Percentiles rank a stretch among this genome's conserved stretches.
Evolutionary conservation across 2,797 vertebrate species (phyloP).

Genomic region (Hephaestus fuliginosus): DNA sequence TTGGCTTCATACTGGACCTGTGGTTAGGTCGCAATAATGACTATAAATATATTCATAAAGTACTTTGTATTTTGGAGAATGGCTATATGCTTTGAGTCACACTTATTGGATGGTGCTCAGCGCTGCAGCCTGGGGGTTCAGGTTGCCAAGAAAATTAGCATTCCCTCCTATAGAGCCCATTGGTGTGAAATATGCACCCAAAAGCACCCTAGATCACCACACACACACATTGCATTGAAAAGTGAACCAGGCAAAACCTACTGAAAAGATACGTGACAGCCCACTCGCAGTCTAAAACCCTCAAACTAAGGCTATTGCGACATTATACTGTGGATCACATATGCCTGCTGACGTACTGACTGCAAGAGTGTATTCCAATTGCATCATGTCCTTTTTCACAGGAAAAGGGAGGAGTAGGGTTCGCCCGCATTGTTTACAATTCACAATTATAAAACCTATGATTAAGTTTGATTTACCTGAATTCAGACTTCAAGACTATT

Average conservation of each 20-base stretch:
- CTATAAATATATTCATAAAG: conserved; percentile 74
- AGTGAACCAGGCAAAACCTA: not conserved
- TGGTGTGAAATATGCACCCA: conserved; percentile 48
- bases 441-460: conserved; percentile 16
- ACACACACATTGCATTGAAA: not conserved
- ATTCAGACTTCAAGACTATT: conserved; percentile 13
- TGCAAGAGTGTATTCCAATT: conserved; percentile 11
- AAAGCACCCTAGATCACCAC: conserved; percentile 41
- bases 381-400: conserved; percentile 26
- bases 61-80: conserved; percentile 42
- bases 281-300: conserved; percentile 8
- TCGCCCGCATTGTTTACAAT: conserved; percentile 34
- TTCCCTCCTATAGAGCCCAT: conserved; percentile 42
- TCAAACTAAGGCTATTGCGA: conserved; percentile 10
- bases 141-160: conserved; percentile 64
- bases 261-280: not conserved
- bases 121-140: conserved; percentile 38
- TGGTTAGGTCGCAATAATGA: conserved; percentile 64
- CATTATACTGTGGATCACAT: conserved; percentile 4
- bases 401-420: conserved; percentile 25
- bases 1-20: conserved; percentile 43
- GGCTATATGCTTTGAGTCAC: conserved; percentile 39
- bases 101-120: conserved; percentile 43
- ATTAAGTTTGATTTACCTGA: conserved; percentile 38
- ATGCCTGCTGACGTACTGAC: conserved; percentile 22